Conservation (phyloP, 2,888 invertebrate genomes). For the Netelia inedita region DNA sequence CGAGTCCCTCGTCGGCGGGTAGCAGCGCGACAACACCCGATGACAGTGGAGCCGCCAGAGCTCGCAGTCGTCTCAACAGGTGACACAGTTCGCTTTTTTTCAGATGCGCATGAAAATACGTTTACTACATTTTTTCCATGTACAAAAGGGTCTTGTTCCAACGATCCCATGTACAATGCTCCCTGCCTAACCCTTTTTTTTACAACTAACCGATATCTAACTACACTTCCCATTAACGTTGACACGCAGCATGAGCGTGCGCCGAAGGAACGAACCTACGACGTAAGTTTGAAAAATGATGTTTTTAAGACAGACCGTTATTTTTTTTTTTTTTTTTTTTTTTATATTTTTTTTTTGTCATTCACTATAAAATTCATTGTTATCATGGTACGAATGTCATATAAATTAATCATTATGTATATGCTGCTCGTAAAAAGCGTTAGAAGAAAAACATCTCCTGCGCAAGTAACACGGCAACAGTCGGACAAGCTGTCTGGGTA, state of each 20-base stretch:
- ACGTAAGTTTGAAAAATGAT: constrained; percentile 80
- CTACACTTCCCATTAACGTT: constrained; percentile 38
- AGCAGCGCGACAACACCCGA: constrained; percentile 85
- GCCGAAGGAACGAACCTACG: constrained; percentile 84
- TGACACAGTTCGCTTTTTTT: constrained; percentile 77
- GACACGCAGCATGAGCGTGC: constrained; percentile 80
- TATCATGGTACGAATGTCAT: constrained; percentile 51
- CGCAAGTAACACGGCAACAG: constrained; percentile 82
- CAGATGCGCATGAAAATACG: constrained; percentile 22
- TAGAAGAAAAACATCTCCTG: constrained; percentile 91
- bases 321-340: neutral
- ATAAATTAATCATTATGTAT: constrained; percentile 76
- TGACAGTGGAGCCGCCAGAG: constrained; percentile 83
- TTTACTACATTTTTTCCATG: constrained; percentile 13
- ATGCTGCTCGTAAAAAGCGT: constrained; percentile 87
- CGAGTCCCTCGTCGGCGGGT: constrained; percentile 84
- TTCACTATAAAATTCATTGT: constrained; percentile 38
- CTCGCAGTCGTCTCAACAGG: constrained; percentile 88
- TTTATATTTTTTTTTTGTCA: constrained; percentile 17
- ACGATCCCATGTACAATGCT: neutral
- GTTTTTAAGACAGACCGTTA: constrained; percentile 47
- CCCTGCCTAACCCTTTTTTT: neutral
- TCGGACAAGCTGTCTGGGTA: constrained; percentile 83
- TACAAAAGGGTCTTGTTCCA: constrained; percentile 6
- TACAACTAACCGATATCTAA: constrained; percentile 58